Evolutionary conservation across 2,797 vertebrate genomes (phyloP).

Genomic region (Urocyon cinereoargenteus): DNA sequence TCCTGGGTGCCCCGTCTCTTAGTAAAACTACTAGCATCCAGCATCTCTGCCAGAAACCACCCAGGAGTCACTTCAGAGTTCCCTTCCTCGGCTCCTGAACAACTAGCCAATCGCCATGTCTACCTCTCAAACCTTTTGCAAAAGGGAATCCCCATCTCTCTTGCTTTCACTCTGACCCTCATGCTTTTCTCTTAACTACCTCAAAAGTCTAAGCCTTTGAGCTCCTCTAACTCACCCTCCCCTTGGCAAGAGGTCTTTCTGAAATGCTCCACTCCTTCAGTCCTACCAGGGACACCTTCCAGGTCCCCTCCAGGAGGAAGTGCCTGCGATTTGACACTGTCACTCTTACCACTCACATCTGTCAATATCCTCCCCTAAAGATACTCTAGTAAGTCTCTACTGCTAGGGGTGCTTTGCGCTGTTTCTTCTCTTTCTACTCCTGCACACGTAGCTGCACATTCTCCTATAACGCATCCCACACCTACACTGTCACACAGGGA

Average conservation of each 20-base stretch:
- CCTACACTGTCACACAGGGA: background rate
- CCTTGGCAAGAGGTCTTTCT: background rate
- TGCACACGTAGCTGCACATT: background rate
- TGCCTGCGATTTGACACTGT: background rate
- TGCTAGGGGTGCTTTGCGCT: background rate
- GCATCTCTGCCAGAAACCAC: background rate
- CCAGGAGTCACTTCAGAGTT: background rate
- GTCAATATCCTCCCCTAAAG: background rate
- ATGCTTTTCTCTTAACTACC: background rate
- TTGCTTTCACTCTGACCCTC: background rate
- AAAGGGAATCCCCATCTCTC: background rate
- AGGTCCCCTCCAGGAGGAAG: background rate
- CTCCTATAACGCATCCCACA: background rate
- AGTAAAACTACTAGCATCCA: background rate
- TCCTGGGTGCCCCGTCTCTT: background rate
- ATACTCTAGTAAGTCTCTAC: background rate
- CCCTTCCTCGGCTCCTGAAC: background rate
- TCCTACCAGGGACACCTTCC: background rate
- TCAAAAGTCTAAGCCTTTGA: background rate
- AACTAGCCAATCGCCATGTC: background rate
- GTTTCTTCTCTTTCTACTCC: background rate
- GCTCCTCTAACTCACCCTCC: background rate
- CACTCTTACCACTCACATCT: background rate
- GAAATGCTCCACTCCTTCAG: background rate
- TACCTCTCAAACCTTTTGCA: background rate